A percentile compares a stretch with the other conserved stretches of the same genome.
Conservation (phyloP, 2,888 invertebrate genomes). For the Scaptomyza parva region DNA sequence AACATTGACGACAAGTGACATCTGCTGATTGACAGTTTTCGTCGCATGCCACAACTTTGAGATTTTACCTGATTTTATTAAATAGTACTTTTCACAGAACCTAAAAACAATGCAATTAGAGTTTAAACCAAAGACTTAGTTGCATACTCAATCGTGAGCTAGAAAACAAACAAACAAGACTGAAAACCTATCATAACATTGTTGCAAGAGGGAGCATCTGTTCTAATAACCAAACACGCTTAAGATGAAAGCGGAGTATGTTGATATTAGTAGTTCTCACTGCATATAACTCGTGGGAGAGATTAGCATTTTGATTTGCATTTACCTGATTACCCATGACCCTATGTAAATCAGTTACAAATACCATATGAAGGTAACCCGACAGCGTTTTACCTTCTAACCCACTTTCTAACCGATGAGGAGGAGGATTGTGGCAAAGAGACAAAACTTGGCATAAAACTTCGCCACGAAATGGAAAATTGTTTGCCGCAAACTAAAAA, state of each 20-base stretch:
- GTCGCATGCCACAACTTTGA: conserved; percentile 28
- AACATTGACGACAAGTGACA: conserved; percentile 67
- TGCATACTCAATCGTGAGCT: background rate
- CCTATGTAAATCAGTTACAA: conserved; percentile 58
- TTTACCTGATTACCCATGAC: conserved; percentile 58
- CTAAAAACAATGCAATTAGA: background rate
- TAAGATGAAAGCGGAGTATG: conserved; percentile 44
- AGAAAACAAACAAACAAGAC: too few relatives aligned
- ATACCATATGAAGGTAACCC: conserved; percentile 31
- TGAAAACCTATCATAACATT: background rate
- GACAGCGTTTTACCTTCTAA: conserved; percentile 47
- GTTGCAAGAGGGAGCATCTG: background rate
- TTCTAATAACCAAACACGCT: background rate
- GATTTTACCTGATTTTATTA: conserved; percentile 7
- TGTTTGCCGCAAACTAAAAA: background rate
- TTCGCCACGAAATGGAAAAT: conserved; percentile 4
- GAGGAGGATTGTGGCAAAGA: too few relatives aligned
- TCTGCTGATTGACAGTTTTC: conserved; percentile 62
- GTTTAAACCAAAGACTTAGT: background rate
- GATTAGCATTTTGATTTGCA: conserved; percentile 59
- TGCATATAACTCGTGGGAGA: conserved; percentile 35
- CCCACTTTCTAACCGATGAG: conserved; percentile 40
- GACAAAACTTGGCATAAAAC: conserved; percentile 7
- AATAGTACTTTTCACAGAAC: background rate
- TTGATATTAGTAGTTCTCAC: conserved; percentile 22